Conservation (phyloP, 2,888 invertebrate species). For the Trichopoda pennipes region DNA sequence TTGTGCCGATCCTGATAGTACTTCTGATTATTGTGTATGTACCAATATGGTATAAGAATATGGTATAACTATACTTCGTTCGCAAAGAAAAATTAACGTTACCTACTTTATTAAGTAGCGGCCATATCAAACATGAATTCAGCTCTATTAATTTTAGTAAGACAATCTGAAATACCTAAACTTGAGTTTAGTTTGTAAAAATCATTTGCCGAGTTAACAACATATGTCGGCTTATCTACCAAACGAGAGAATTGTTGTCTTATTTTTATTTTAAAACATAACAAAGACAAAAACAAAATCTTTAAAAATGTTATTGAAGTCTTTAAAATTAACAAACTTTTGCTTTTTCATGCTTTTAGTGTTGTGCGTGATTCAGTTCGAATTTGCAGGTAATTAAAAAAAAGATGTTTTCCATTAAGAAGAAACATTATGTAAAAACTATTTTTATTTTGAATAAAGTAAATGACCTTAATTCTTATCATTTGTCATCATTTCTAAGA, state of each 20-base stretch:
- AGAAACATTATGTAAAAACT: not conserved
- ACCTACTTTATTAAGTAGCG: slow-evolving; percentile 5
- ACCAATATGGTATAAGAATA: too few relatives aligned
- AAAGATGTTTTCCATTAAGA: not conserved
- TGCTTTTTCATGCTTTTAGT: slow-evolving; percentile 52
- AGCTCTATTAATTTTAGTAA: slow-evolving; percentile 29
- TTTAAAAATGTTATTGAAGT: slow-evolving; percentile 60
- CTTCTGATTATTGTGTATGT: too few relatives aligned
- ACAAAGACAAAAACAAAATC: slow-evolving; percentile 20
- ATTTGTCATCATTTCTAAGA: slow-evolving; percentile 13
- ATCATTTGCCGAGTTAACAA: slow-evolving; percentile 60
- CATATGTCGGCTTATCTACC: slow-evolving; percentile 33
- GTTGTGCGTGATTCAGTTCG: slow-evolving; percentile 72
- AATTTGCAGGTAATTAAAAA: slow-evolving; percentile 74
- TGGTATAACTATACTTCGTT: too few relatives aligned
- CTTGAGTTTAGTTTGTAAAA: slow-evolving; percentile 53
- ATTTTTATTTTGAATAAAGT: not conserved
- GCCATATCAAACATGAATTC: slow-evolving; percentile 28
- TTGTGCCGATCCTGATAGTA: too few relatives aligned
- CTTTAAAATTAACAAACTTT: slow-evolving; percentile 46
- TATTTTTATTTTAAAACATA: slow-evolving; percentile 20
- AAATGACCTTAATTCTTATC: slow-evolving; percentile 58
- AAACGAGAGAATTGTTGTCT: too few relatives aligned
- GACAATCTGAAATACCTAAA: slow-evolving; percentile 14
- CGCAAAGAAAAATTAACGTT: not conserved